These are phyloP conservation scores for Nemotelus nigrinus DNA, from an alignment of 2,888 invertebrate species.

Conservation along the genomic window DNA sequence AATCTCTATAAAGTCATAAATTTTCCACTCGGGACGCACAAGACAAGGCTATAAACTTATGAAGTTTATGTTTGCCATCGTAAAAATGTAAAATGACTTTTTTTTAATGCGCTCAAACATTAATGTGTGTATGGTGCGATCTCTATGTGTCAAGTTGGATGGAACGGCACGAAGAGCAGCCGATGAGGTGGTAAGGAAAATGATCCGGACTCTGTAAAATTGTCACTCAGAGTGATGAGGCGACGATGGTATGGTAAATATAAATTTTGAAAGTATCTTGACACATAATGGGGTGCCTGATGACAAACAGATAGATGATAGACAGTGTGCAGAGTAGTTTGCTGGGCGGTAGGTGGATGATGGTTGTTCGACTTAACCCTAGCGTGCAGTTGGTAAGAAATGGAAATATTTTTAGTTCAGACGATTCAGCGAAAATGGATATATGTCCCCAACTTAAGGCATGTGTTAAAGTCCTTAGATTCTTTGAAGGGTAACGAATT, in stretches of 20 bases:
- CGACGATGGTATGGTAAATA: background rate
- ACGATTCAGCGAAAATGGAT: too few relatives aligned
- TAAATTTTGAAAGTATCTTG: background rate
- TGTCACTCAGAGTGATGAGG: too few relatives aligned
- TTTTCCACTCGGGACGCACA: background rate
- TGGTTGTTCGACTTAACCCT: background rate
- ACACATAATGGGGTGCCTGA: background rate
- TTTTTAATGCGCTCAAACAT: background rate
- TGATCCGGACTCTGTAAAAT: too few relatives aligned
- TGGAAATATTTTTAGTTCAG: too few relatives aligned
- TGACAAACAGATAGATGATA: background rate
- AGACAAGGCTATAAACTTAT: slow-evolving; percentile 17
- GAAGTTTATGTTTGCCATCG: slow-evolving; percentile 1
- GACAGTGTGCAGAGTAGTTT: background rate
- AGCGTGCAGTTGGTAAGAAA: too few relatives aligned
- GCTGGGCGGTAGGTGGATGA: background rate
- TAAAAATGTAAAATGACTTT: slow-evolving; percentile 9
- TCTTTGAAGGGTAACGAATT: too few relatives aligned
- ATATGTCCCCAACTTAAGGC: too few relatives aligned
- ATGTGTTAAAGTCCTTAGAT: too few relatives aligned
- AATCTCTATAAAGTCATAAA: slow-evolving; percentile 16
- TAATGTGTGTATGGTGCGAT: too few relatives aligned
- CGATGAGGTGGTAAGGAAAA: too few relatives aligned
- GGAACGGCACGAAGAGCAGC: too few relatives aligned
- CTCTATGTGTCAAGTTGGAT: too few relatives aligned